Base-by-base conservation (phyloP, 2,888 invertebrate species). In the Celastrina argiolus region DNA sequence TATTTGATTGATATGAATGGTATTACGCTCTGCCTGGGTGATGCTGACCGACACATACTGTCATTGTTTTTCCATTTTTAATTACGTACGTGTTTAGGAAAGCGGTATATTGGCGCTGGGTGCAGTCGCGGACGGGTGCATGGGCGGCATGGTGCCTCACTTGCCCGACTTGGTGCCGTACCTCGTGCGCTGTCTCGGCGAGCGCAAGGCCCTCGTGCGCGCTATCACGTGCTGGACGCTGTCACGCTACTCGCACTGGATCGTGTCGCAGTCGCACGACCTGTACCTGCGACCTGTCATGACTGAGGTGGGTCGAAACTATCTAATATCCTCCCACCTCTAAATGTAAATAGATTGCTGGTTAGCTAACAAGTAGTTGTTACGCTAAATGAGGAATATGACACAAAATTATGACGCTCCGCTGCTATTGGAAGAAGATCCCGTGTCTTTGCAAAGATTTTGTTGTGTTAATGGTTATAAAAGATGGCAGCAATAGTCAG, bases 201-300 rank as follows among this genome's bases (percentile, higher is more conserved):
- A 99, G 84, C 97, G 97, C 85, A 98, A 99, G 91, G 98, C 99
- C 0, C 92, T 99, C 42, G 98, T 99, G 65, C 94, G 99, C 69
- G 98, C 99, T 72, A 99, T 99, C 81, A 99, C 99, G 0, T 99
- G 99, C 90, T 99, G 99, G 99, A 99, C 99, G 0, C 92, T 99
- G 36, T 97, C 97, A 73, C 94, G 99, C 66, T 99, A 99, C 88
- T 97, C 99, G 56, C 98, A 99, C 88, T 99, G 99, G 99, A 98
- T 99, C 64, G 99, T 99, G 14, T 94, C 95, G 68, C 98, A 99
- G 85, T 97, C 97, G 6, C 98, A 98, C 83, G 98, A 99, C 77
- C 93, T 94, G 68, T 98, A 97, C 84, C 93, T 99, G 71, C 96
- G 98, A 77, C 98, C 98, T 2, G 92, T 99, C 69, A 97, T 99